A percentile compares a stretch with the other conserved stretches of the same genome.
These are phyloP conservation scores for Pyxicephalus adspersus DNA, from an alignment of 2,113 vertebrate genomes.

Conservation along the genomic window DNA sequence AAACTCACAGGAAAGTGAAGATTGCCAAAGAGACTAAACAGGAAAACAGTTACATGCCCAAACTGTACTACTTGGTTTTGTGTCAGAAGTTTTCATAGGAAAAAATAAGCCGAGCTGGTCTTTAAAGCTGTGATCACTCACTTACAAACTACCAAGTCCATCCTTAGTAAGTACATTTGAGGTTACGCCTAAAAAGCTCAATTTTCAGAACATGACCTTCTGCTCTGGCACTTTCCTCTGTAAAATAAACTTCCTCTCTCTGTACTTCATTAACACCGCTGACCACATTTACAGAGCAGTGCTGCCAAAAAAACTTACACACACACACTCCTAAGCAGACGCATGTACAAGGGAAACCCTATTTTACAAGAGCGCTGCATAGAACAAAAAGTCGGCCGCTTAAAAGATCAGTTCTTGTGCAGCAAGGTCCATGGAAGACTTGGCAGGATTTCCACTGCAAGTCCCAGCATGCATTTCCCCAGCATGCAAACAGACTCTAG, in stretches of 20 bases:
- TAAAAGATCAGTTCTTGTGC: too few species aligned
- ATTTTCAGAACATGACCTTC: slow-evolving; percentile 17
- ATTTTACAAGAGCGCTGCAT: neutral
- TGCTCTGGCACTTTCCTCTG: slow-evolving; percentile 23
- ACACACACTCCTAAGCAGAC: too few species aligned
- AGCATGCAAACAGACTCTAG: too few species aligned
- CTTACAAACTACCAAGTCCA: neutral
- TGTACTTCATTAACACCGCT: slow-evolving; percentile 30
- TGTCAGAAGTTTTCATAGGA: neutral
- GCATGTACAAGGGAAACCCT: neutral
- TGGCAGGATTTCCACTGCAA: too few species aligned
- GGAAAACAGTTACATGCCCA: neutral
- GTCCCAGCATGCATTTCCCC: too few species aligned
- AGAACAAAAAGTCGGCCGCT: neutral
- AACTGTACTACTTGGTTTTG: too few species aligned
- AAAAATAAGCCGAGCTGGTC: neutral
- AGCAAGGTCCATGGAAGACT: too few species aligned
- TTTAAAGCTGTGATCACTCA: neutral
- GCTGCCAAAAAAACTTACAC: neutral
- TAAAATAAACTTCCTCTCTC: slow-evolving; percentile 29
- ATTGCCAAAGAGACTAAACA: slow-evolving; percentile 1
- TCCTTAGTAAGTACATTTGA: slow-evolving; percentile 26
- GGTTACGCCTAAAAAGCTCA: slow-evolving; percentile 7
- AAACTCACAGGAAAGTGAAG: neutral
- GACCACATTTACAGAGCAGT: neutral